Evolutionary conservation across 2,888 invertebrate genomes (phyloP).

Genomic region (Lasius platythorax): DNA sequence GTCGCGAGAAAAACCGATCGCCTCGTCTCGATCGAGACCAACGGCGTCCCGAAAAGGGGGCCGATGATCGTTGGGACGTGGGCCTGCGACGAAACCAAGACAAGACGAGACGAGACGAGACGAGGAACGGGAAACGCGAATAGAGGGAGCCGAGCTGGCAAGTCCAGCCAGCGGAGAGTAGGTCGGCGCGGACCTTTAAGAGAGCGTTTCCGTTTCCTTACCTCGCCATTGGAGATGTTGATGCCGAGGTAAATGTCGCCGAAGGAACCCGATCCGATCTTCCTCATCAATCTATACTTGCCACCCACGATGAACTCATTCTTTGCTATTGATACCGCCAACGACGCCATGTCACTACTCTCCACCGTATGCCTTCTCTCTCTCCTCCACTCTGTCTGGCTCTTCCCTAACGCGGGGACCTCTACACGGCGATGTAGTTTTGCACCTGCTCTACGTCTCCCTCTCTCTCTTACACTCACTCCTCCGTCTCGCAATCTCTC

Average conservation of each 20-base stretch:
- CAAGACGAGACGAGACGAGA: neutral
- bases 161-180: slow-evolving; percentile 20
- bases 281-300: slow-evolving; percentile 97
- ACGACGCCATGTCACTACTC: slow-evolving; percentile 73
- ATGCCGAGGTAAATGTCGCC: slow-evolving; percentile 99
- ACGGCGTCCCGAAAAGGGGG: neutral
- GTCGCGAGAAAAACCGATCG: too few relatives aligned
- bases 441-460: slow-evolving; percentile 37
- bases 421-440: slow-evolving; percentile 34
- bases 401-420: slow-evolving; percentile 32
- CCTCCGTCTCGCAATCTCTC: neutral
- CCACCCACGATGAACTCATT: slow-evolving; percentile 95
- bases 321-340: slow-evolving; percentile 82
- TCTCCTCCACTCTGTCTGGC: slow-evolving; percentile 30
- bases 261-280: slow-evolving; percentile 99
- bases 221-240: slow-evolving; percentile 96
- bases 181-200: slow-evolving; percentile 35
- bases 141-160: slow-evolving; percentile 23
- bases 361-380: slow-evolving; percentile 41
- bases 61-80: too few relatives aligned
- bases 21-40: neutral
- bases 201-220: slow-evolving; percentile 84
- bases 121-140: slow-evolving; percentile 28
- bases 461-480: neutral
- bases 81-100: neutral